These are phyloP conservation scores for Lucifuga dentata DNA, from an alignment of 2,113 vertebrate genomes.

Conservation along the genomic window DNA sequence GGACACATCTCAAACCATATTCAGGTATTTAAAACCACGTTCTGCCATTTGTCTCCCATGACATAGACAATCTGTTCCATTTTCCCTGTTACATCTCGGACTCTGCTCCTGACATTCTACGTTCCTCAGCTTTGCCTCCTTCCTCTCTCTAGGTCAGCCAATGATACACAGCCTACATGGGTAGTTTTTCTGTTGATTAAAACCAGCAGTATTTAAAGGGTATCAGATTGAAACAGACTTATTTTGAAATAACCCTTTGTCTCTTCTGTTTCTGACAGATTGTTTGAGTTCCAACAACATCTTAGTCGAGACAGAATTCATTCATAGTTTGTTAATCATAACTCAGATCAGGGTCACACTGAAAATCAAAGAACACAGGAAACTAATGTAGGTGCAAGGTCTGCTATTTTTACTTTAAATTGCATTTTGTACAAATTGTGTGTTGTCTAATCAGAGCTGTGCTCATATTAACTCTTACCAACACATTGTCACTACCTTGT, in stretches of 20 bases:
- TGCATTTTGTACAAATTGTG: slow-evolving; percentile 19
- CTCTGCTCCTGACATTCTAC: background rate
- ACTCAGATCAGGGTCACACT: too few relatives aligned
- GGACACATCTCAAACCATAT: slow-evolving; percentile 21
- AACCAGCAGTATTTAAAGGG: slow-evolving; percentile 45
- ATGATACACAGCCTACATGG: background rate
- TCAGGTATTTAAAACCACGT: background rate
- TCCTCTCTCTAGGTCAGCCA: background rate
- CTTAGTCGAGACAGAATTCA: too few relatives aligned
- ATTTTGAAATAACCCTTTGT: background rate
- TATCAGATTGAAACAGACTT: background rate
- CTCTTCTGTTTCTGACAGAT: too few relatives aligned
- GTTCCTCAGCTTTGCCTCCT: slow-evolving; percentile 6
- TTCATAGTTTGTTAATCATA: too few relatives aligned
- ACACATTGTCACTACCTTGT: background rate
- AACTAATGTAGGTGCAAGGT: slow-evolving; percentile 6
- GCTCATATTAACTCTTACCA: slow-evolving; percentile 5
- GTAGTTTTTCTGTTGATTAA: too few relatives aligned
- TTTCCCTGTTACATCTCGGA: too few relatives aligned
- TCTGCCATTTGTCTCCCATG: background rate
- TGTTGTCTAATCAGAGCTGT: background rate
- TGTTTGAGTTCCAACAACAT: background rate
- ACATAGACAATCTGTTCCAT: too few relatives aligned
- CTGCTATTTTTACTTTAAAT: too few relatives aligned
- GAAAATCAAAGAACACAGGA: background rate